These are phyloP conservation scores for Nipponacmea schrenckii DNA, from an alignment of 2,888 invertebrate genomes.

Conservation along the genomic window DNA sequence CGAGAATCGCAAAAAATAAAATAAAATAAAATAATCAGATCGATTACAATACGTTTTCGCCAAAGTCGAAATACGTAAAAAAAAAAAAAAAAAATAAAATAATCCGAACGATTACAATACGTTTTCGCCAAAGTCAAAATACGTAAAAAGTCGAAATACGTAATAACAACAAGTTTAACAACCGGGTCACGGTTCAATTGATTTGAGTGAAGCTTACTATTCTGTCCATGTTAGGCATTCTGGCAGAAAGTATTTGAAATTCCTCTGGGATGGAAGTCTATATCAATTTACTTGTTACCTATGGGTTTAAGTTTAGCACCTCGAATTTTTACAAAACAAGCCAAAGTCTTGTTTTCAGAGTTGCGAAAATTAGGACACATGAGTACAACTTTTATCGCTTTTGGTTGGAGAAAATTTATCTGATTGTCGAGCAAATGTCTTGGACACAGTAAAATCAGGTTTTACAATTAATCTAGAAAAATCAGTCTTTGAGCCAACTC, in stretches of 20 bases:
- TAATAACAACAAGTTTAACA: slow-evolving; percentile 6
- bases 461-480: slow-evolving; percentile 6
- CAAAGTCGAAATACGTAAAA: too few relatives aligned
- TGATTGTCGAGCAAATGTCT: slow-evolving; percentile 15
- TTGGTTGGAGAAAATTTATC: slow-evolving; percentile 3
- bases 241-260: slow-evolving; percentile 15
- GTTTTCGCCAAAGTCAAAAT: too few relatives aligned
- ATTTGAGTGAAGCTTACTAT: slow-evolving; percentile 22
- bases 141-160: slow-evolving; percentile 23
- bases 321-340: neutral
- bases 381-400: slow-evolving; percentile 10
- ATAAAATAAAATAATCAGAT: too few relatives aligned
- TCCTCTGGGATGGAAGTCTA: slow-evolving; percentile 19
- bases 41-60: too few relatives aligned
- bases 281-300: slow-evolving; percentile 18
- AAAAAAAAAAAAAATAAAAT: too few relatives aligned
- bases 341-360: slow-evolving; percentile 1
- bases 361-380: slow-evolving; percentile 3
- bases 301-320: slow-evolving; percentile 8
- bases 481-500: slow-evolving; percentile 9
- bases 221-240: slow-evolving; percentile 14
- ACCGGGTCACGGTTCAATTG: slow-evolving; percentile 12
- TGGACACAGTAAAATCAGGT: slow-evolving; percentile 4
- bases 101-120: too few relatives aligned
- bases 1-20: too few relatives aligned